A percentile compares a stretch with the other conserved stretches of the same genome.
Conservation (phyloP, 2,888 invertebrate genomes). For the Cacoxenus indagator region DNA sequence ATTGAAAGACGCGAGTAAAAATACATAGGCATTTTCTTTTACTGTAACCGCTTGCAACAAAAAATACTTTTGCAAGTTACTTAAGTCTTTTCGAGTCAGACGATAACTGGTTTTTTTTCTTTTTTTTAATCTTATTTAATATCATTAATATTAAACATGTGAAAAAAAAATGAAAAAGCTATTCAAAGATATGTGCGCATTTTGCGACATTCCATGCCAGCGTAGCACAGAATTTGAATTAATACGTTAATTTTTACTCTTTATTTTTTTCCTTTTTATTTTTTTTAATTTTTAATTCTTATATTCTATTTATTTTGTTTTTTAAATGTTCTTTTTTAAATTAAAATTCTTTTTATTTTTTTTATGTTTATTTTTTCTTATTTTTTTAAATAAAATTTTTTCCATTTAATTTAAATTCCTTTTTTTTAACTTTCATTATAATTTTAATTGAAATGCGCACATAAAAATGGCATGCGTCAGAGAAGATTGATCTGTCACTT, state of each 20-base stretch:
- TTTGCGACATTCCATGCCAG: conserved; percentile 6
- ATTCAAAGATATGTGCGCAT: background rate
- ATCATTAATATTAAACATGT: background rate
- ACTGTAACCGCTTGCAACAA: background rate
- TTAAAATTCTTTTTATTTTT: no score
- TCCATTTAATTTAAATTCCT: background rate
- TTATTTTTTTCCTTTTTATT: no score
- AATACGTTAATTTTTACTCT: background rate
- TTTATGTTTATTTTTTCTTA: no score
- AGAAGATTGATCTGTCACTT: conserved; percentile 26
- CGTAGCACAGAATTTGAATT: background rate
- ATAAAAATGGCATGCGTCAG: conserved; percentile 29
- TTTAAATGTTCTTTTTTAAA: no score
- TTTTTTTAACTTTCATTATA: background rate
- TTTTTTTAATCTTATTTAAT: no score
- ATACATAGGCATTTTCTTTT: background rate
- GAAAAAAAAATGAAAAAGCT: conserved; percentile 23
- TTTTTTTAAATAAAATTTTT: background rate
- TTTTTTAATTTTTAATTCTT: no score
- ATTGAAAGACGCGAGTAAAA: background rate
- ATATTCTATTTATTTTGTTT: no score
- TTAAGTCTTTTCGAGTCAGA: background rate
- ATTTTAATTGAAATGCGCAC: conserved; percentile 33
- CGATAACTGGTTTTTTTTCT: background rate
- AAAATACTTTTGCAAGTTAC: background rate